Evolutionary conservation across 64 coral and sea anemone genomes (phyloP).

Genomic region (Astreopora myriophthalma): DNA sequence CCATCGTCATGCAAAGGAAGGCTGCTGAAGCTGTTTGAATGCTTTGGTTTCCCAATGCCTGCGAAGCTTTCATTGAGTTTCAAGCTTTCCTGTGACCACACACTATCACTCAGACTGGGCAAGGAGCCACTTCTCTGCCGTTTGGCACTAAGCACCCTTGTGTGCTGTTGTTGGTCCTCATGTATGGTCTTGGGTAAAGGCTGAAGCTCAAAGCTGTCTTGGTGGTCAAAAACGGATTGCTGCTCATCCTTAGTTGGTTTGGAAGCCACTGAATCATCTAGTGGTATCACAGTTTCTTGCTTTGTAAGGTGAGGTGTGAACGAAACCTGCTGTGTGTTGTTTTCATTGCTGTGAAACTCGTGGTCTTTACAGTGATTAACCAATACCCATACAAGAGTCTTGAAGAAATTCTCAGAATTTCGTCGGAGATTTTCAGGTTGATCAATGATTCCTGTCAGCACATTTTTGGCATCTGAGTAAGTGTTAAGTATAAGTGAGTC

Average conservation of each 20-base stretch:
- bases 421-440: slow-evolving; percentile 90
- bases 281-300: background rate
- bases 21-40: slow-evolving; percentile 37
- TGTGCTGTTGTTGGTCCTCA: background rate
- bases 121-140: slow-evolving; percentile 71
- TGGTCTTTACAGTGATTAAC: slow-evolving; percentile 62
- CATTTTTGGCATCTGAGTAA: slow-evolving; percentile 94
- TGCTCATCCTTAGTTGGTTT: background rate
- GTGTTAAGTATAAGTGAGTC: slow-evolving; percentile 66
- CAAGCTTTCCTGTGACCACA: slow-evolving; percentile 88
- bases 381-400: slow-evolving; percentile 92
- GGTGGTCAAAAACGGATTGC: slow-evolving; percentile 10
- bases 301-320: background rate
- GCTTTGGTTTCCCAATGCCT: background rate
- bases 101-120: slow-evolving; percentile 80
- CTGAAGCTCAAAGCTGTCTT: slow-evolving; percentile 52
- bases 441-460: slow-evolving; percentile 95
- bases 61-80: slow-evolving; percentile 45
- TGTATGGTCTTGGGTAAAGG: background rate
- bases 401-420: slow-evolving; percentile 91
- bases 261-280: background rate
- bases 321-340: background rate
- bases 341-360: background rate
- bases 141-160: background rate
- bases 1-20: slow-evolving; percentile 14